phyloP scores from a whole-genome alignment of 2,888 invertebrate genomes.

The Bombylius major region DNA sequence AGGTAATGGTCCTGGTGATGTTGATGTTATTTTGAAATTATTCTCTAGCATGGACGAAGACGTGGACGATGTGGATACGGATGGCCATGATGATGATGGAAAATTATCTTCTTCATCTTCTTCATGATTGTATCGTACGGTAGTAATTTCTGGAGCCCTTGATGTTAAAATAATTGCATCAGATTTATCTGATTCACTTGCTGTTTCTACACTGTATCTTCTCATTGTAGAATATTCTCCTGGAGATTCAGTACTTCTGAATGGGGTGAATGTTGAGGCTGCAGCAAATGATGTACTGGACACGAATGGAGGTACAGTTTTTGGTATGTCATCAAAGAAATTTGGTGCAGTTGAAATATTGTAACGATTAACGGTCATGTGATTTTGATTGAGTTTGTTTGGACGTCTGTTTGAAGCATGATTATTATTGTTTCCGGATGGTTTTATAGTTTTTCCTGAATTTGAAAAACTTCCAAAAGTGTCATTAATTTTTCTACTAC shows the following conservation, averaged over 20 bases:
- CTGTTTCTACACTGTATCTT: not conserved
- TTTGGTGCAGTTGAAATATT: not conserved
- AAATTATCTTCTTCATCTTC: not conserved
- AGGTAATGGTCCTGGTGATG: not conserved
- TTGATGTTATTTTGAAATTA: not conserved
- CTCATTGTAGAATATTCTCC: not conserved
- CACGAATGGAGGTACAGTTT: not conserved
- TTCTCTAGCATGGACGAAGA: not conserved
- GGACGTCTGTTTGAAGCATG: not conserved
- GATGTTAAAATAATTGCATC: constrained; percentile 4
- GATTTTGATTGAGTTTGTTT: not conserved
- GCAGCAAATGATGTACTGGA: not conserved
- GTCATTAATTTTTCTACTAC: not conserved
- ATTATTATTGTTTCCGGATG: not conserved
- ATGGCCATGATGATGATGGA: too few relatives aligned
- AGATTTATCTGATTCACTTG: not conserved
- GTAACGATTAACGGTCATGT: not conserved
- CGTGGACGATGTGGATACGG: too few relatives aligned
- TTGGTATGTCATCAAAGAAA: not conserved
- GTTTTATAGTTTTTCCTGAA: too few relatives aligned
- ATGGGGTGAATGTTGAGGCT: not conserved
- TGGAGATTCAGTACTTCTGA: not conserved
- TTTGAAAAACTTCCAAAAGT: not conserved
- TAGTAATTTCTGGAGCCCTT: constrained; percentile 1
- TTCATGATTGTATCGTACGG: not conserved